These are phyloP conservation scores for Rhamphomyia laevipes DNA, from an alignment of 2,888 invertebrate genomes.

Conservation along the genomic window DNA sequence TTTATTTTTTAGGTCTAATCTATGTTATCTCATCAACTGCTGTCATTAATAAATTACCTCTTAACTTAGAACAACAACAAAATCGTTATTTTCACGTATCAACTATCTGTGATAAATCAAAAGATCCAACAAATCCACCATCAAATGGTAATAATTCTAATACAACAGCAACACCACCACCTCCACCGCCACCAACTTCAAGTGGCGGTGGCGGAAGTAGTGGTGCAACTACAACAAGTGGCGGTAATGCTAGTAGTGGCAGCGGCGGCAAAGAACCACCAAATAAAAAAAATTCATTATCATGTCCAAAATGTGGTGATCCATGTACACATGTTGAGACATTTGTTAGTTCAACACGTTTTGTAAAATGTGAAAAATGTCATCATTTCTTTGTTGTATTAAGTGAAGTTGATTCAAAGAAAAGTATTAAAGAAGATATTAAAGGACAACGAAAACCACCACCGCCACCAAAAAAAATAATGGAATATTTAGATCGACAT, in stretches of 20 bases:
- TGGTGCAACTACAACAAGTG: conserved; percentile 12
- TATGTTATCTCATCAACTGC: too few relatives aligned
- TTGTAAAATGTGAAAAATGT: conserved; percentile 96
- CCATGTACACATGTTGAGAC: conserved; percentile 97
- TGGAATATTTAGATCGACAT: conserved; percentile 90
- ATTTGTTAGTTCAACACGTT: conserved; percentile 91
- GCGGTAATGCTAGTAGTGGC: conserved; percentile 21
- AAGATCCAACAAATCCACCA: conserved; percentile 7
- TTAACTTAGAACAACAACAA: background rate
- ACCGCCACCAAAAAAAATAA: conserved; percentile 95
- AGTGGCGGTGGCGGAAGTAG: background rate
- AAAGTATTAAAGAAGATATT: conserved; percentile 67
- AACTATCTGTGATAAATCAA: conserved; percentile 18
- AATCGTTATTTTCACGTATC: conserved; percentile 15
- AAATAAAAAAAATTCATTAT: conserved; percentile 59
- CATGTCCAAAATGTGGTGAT: conserved; percentile 95
- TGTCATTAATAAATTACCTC: too few relatives aligned
- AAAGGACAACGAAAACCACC: conserved; percentile 65
- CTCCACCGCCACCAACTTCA: conserved; percentile 2
- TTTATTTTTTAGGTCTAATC: too few relatives aligned
- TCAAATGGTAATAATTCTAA: too few relatives aligned
- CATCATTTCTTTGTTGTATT: conserved; percentile 95
- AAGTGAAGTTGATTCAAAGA: conserved; percentile 85
- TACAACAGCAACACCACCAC: conserved; percentile 7
- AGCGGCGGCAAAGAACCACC: conserved; percentile 44